Percentiles rank a stretch among this genome's conserved stretches.
phyloP scores from a whole-genome alignment of 2,797 vertebrate genomes.

The Acanthurus lineatus region DNA sequence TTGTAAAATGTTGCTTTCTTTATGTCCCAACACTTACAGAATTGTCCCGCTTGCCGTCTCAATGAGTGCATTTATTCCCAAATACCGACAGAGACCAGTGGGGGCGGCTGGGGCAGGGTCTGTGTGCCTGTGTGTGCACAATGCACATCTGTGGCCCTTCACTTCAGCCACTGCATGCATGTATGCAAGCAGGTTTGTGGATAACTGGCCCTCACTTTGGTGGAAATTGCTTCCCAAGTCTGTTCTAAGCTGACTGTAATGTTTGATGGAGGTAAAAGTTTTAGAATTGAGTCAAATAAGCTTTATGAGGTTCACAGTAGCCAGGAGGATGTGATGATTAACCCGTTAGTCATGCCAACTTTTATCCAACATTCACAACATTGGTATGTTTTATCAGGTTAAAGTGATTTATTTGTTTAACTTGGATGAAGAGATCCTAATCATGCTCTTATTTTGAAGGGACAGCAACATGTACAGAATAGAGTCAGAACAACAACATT shows the following conservation, averaged over 20 bases:
- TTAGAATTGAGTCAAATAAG: not conserved
- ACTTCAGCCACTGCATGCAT: conserved; percentile 2
- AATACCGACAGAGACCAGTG: conserved; percentile 66
- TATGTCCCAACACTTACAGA: conserved; percentile 85
- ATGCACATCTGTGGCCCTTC: conserved; percentile 78
- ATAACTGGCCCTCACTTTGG: conserved; percentile 29
- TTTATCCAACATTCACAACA: conserved; percentile 7
- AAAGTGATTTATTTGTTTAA: not conserved
- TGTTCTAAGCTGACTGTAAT: not conserved
- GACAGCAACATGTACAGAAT: no score
- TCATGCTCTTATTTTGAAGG: conserved; percentile 25
- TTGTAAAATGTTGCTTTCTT: conserved; percentile 87
- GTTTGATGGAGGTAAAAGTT: not conserved
- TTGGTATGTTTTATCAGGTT: not conserved
- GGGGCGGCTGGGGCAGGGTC: conserved; percentile 61
- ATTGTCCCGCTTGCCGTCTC: conserved; percentile 76
- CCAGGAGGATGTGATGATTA: not conserved
- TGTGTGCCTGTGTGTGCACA: conserved; percentile 66
- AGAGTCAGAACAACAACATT: not conserved
- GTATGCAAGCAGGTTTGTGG: not conserved
- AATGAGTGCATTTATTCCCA: conserved; percentile 86
- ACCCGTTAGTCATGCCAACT: not conserved
- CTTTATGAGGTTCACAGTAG: not conserved
- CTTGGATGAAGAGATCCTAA: not conserved
- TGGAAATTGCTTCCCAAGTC: conserved; percentile 8